Base-by-base conservation (phyloP, 2,113 vertebrate species). In the Heterocephalus glaber region DNA sequence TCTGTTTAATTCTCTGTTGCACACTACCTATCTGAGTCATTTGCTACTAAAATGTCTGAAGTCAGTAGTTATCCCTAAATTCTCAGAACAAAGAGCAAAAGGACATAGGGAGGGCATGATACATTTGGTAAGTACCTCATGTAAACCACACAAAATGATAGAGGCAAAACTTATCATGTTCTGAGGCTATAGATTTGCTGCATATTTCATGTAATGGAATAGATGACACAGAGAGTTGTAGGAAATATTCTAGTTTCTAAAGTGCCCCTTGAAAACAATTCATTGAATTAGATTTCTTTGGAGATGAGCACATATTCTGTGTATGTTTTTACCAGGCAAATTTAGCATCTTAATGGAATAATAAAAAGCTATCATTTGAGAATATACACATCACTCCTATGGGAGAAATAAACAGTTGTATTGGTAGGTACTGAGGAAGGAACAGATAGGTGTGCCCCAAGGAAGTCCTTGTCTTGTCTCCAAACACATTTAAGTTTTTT, bases 351-450 rank as follows among this genome's bases (percentile, higher is more conserved):
- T 90, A 93, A 96, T 97, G 86, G 76, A 26, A 85, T 96, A 93
- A 96, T 96, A 85, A 95, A n/a, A 97, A 96, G 90, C 65, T 95
- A 47, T 96, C 84, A 92, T 68, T 93, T 94, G 54, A 79, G 52
- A 97, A 95, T 96, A 96, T 30, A 92, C 54, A 94, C 58, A 83
- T 89, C 95, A 38, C 61, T 95, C 13, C 30, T 74, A 77, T 24
- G 65, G 33, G 84, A 86, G 26, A 77, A 49, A 77, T 86, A 24
- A 52, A 54, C 38, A 79, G 76, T 77, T 93, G 61, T 95, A 74
- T 83, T 90, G 41, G 65, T 80, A 87, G 86, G 66, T 56, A 20
- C 24, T n/a, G 33, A 96, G 38, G 3, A 26, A 89, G 20, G 56
- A 80, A 63, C 63, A 87, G 58, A 89, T 33, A 74, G 17, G 68